Base-by-base conservation (phyloP, 2,888 invertebrate genomes). In the Drosophila kokeensis region DNA sequence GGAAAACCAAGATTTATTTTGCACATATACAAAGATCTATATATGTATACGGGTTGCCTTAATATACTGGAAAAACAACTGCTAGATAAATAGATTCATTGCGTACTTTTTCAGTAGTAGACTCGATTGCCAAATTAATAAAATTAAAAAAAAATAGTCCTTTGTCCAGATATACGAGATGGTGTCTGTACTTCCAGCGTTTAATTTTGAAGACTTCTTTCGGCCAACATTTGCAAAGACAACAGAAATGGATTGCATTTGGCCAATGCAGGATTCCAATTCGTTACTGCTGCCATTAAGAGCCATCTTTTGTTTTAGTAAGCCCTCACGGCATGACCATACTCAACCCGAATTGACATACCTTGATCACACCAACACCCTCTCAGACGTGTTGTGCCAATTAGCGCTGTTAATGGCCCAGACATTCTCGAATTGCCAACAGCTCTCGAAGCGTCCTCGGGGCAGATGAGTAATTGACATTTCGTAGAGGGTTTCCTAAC, bases 291-390 rank as follows among this genome's bases (percentile, higher is more conserved):
- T 34, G 34, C 24, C 27, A 38, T 15, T n/a, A n/a, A 49, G 4
- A 18, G 36, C 45, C 45, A 38, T 38, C 45, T 38, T 48, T 67
- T 67, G 55, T 68, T 48, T 54, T 18, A 27, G 67, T 36, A 13
- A 30, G n/a, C 13, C 4, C 6, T 30, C 36, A 49, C 24, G 38
- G 24, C 48, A 38, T 48, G 48, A 38, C 54, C 27, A 38, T 21
- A 27, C 38, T 11, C n/a, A 27, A n/a, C 30, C 48, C 18, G 4
- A 32, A 7, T n/a, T 30, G 36, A 15, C 24, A 42, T 24, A n/a
- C 21, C 52, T 24, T 24, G n/a, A 21, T 29, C 29, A 29, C n/a
- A 50, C n/a, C n/a, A 21, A 11, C 21, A 30, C 15, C 15, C 60
- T 6, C 11, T 13, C 24, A 11, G 21, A 21, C 30, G 36, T 13